Evolutionary conservation across 2,113 vertebrate species (phyloP), one percentile per base, ranked within the genome.

Genomic region (Romanogobio albipinnatus): DNA sequence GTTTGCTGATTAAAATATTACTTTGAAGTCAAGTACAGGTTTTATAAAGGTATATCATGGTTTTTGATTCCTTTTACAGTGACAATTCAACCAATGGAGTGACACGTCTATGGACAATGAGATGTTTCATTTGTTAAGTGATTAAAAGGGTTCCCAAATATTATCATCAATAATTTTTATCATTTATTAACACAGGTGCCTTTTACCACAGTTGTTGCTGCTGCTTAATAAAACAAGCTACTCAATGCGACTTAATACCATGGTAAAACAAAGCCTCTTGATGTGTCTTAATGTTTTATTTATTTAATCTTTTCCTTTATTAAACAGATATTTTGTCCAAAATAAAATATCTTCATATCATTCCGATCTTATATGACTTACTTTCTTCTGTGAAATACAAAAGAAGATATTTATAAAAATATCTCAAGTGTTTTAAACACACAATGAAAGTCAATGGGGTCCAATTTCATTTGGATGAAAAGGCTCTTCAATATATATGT

Each of bases 11-110:
- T 82, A 58, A 70, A 71, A 43, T 39, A 45, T 58, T 33, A 56
- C 66, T 73, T 82, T 68, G 59, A 70, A 81, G 66, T 82, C 22
- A 15, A n/a, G 22, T 71, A 58, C 80, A 24, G 13, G 26, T 68
- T 81, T 81, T 51, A 68, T 33, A 68, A 53, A 81, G 29, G 39
- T 17, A 51, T 68, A 68, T 36, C 79, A 14, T 13, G 26, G 15
- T 19, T 33, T 19, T 33, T 66, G 49, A 15, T 80, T 53, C 43
- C 47, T 33, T 33, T 3, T 11, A 13, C 39, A 62, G 1, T 19
- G 39, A 26, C 17, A 80, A 53, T 76, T 59, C 1, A 43, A 5
- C n/a, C 26, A 56, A 29, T 0, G 10, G 15, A 77, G 19, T 43
- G 36, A 61, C 59, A 77, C 3, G 4, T 61, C 56, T 24, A 14